Percentiles rank a stretch among this genome's conserved stretches.
Conservation (phyloP, 2,113 vertebrate genomes). For the Choloepus hoffmanni region DNA sequence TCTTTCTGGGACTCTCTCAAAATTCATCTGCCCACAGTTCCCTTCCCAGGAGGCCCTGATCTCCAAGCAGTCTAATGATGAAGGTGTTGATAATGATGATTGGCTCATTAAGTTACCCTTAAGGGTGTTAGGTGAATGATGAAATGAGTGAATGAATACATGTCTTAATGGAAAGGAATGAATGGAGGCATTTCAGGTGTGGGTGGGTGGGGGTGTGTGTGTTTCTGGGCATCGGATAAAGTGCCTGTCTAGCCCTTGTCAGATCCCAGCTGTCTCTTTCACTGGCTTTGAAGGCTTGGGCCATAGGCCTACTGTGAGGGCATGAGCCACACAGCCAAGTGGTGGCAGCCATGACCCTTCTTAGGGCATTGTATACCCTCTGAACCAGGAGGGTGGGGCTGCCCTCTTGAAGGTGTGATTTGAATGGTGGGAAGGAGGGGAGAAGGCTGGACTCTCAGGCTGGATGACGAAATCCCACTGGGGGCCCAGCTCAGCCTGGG, state of each 20-base stretch:
- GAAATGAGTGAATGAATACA: background rate
- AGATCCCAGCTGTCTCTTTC: background rate
- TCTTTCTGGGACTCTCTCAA: background rate
- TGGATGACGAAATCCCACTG: background rate
- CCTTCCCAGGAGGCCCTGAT: background rate
- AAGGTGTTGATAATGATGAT: background rate
- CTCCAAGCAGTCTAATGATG: background rate
- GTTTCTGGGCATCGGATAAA: background rate
- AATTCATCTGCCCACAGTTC: background rate
- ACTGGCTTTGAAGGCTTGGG: background rate
- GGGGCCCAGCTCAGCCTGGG: background rate
- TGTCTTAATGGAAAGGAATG: background rate
- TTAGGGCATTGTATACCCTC: background rate
- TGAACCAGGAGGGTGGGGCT: background rate
- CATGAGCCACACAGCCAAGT: fast-evolving
- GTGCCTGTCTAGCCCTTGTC: background rate
- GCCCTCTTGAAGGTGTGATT: background rate
- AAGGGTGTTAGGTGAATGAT: background rate
- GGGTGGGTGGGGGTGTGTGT: background rate
- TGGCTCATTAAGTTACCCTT: background rate
- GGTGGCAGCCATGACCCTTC: background rate
- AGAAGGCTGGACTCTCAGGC: background rate
- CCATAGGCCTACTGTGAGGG: background rate
- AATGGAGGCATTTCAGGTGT: background rate
- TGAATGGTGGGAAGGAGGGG: background rate